phyloP scores from a whole-genome alignment of 2,113 vertebrate species.

The Phrynosoma platyrhinos region DNA sequence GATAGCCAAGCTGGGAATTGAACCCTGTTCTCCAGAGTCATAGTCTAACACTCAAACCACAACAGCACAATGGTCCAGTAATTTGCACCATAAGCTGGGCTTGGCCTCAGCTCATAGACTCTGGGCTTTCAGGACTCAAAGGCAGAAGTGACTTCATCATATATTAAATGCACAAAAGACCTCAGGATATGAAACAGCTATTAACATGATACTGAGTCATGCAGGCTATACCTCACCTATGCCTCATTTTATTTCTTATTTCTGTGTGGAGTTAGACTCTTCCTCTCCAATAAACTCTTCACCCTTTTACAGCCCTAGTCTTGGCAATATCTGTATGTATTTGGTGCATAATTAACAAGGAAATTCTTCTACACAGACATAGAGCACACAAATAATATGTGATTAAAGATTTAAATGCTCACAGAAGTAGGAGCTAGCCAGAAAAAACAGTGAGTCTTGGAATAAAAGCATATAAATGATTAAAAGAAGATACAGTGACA shows the following conservation, averaged over 20 bases:
- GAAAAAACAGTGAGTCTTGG: background rate
- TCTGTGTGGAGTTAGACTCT: background rate
- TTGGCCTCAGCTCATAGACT: background rate
- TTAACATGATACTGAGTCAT: background rate
- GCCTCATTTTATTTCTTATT: background rate
- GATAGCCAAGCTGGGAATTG: too few species aligned
- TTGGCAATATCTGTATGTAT: background rate
- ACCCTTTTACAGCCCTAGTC: rapidly evolving
- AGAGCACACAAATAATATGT: background rate
- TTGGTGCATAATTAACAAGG: background rate
- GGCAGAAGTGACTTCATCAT: background rate
- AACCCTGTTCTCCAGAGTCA: too few species aligned
- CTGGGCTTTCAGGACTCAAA: background rate
- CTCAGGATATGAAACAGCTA: background rate
- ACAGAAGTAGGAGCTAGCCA: rapidly evolving
- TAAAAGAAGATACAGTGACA: background rate
- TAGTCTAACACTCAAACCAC: too few species aligned
- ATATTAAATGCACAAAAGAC: background rate
- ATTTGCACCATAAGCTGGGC: background rate
- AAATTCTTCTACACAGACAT: background rate
- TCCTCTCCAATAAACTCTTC: background rate
- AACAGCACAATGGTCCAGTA: background rate
- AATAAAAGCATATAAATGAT: background rate
- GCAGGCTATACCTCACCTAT: too few species aligned
- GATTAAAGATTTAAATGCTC: constrained; percentile 4